phyloP scores from a whole-genome alignment of 2,888 invertebrate genomes.

The Glyphotaelius pellucidus region DNA sequence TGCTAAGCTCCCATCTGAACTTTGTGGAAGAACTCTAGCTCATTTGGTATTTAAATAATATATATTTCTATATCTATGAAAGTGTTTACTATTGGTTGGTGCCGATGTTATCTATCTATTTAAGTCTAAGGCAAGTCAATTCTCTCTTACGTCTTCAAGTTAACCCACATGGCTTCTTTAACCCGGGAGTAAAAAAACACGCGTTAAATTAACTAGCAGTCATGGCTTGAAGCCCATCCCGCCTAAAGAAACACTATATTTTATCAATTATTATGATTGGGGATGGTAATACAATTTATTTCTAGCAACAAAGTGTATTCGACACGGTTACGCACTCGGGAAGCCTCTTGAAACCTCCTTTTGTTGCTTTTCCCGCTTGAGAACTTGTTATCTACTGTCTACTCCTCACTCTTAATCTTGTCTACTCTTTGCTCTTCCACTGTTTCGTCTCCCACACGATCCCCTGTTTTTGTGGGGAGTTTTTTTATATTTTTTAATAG shows the following conservation, averaged over 20 bases:
- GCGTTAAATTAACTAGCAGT: background rate
- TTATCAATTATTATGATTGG: conserved; percentile 20
- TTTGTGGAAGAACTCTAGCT: too few relatives aligned
- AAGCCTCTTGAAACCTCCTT: conserved; percentile 40
- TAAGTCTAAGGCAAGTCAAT: background rate
- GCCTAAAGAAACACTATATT: conserved; percentile 13
- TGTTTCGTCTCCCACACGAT: conserved; percentile 42
- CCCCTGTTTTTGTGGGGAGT: conserved; percentile 46
- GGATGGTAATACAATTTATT: conserved; percentile 28
- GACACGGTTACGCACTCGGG: conserved; percentile 60
- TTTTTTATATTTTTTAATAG: conserved; percentile 58
- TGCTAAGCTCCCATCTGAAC: too few relatives aligned
- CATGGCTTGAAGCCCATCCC: background rate
- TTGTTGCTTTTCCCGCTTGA: conserved; percentile 52
- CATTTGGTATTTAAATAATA: too few relatives aligned
- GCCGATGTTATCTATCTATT: background rate
- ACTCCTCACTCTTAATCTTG: background rate
- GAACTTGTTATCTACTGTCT: conserved; percentile 48
- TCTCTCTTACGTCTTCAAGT: background rate
- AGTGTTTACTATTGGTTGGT: background rate
- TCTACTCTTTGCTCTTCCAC: conserved; percentile 3
- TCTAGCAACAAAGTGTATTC: conserved; percentile 47
- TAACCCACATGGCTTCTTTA: background rate
- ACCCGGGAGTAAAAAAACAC: background rate
- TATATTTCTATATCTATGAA: background rate